Percentiles rank a stretch among this genome's conserved stretches.
Evolutionary conservation across 2,113 vertebrate species (phyloP).

Genomic region (Lophura nycthemera): DNA sequence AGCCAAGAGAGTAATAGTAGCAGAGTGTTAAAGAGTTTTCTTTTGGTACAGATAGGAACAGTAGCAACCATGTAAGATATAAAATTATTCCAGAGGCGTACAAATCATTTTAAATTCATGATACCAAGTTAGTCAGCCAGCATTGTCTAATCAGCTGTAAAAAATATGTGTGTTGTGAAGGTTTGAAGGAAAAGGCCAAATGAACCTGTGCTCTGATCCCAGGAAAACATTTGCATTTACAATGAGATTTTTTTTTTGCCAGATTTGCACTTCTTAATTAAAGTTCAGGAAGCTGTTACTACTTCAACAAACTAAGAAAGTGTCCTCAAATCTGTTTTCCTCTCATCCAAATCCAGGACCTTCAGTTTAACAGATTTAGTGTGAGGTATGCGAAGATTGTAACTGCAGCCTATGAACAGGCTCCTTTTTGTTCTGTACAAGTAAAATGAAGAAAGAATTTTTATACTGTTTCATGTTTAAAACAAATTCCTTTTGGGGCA

Average conservation of each 20-base stretch:
- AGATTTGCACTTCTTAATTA: neutral
- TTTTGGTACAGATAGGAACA: neutral
- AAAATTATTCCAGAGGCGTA: neutral
- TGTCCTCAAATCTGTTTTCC: neutral
- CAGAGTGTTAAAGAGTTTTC: neutral
- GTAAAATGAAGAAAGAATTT: neutral
- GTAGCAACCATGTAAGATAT: neutral
- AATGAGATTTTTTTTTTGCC: neutral
- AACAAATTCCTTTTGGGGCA: neutral
- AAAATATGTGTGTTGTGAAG: neutral
- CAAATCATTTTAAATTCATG: neutral
- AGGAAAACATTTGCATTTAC: neutral
- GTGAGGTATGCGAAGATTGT: accelerated
- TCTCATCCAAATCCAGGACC: neutral
- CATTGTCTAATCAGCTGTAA: neutral
- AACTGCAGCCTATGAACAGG: neutral
- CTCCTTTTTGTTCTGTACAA: neutral
- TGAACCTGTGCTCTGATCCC: neutral
- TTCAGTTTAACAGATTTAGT: neutral
- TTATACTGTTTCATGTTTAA: neutral
- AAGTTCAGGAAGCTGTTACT: neutral
- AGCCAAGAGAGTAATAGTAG: neutral
- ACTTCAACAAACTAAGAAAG: neutral
- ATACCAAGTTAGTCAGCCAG: neutral
- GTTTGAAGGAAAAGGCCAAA: neutral